Conservation (phyloP, 2,888 invertebrate genomes). For the Sepiola atlantica region DNA sequence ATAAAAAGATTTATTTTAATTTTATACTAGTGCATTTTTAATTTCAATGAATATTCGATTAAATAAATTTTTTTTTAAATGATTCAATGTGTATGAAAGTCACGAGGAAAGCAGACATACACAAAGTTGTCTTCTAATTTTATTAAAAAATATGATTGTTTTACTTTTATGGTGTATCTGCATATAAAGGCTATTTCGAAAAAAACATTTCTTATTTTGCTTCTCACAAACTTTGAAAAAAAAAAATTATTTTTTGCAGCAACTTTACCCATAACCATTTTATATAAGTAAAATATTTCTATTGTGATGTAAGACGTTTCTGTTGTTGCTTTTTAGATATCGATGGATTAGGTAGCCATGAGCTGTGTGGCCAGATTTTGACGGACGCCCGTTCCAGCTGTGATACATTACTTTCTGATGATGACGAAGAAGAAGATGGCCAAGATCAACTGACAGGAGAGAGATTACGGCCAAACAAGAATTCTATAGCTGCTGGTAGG, state of each 20-base stretch:
- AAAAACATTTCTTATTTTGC: too few relatives aligned
- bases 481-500: constrained; percentile 32
- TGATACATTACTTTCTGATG: constrained; percentile 49
- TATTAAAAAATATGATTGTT: too few relatives aligned
- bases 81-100: too few relatives aligned
- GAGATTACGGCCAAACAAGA: constrained; percentile 32
- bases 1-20: too few relatives aligned
- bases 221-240: too few relatives aligned
- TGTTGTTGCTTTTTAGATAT: constrained; percentile 58
- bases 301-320: background rate
- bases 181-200: too few relatives aligned
- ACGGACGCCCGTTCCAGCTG: constrained; percentile 74
- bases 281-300: background rate
- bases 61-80: too few relatives aligned
- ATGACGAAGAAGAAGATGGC: constrained; percentile 47
- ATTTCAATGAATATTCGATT: too few relatives aligned
- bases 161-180: too few relatives aligned
- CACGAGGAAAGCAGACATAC: too few relatives aligned
- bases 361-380: constrained; percentile 83
- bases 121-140: too few relatives aligned
- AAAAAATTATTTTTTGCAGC: background rate
- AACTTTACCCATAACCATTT: background rate
- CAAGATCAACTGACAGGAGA: background rate
- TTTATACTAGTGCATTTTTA: too few relatives aligned
- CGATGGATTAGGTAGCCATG: constrained; percentile 83